Evolutionary conservation across 2,113 vertebrate genomes (phyloP).

Genomic region (Pollimyrus isidori): DNA sequence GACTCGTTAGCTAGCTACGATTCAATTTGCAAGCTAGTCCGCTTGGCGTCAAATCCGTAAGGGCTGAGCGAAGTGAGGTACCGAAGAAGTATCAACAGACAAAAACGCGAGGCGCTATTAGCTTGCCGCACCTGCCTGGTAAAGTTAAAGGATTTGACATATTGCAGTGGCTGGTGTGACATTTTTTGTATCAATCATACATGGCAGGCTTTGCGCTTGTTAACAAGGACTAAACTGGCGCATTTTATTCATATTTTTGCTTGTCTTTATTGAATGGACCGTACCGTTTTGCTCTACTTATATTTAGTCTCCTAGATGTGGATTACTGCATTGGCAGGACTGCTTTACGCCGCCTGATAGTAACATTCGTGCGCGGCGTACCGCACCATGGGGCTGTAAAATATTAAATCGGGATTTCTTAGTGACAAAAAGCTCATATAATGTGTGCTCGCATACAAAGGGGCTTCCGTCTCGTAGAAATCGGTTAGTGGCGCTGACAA

Average conservation of each 20-base stretch:
- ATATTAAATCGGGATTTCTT: background rate
- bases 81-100: background rate
- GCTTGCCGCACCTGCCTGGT: background rate
- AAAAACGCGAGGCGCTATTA: background rate
- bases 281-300: background rate
- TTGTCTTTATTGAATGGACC: background rate
- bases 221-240: background rate
- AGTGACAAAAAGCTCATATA: background rate
- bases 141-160: background rate
- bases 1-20: background rate
- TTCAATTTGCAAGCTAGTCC: conserved; percentile 1
- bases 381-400: background rate
- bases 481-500: background rate
- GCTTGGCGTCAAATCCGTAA: background rate
- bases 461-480: conserved; percentile 5
- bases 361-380: background rate
- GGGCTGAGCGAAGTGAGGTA: background rate
- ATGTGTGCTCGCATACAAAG: background rate
- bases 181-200: background rate
- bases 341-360: background rate
- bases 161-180: background rate
- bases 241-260: background rate
- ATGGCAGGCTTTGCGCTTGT: background rate
- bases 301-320: background rate
- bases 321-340: background rate